These are phyloP conservation scores for Ailuropoda melanoleuca DNA, from an alignment of 2,113 vertebrate genomes.

Conservation along the genomic window DNA sequence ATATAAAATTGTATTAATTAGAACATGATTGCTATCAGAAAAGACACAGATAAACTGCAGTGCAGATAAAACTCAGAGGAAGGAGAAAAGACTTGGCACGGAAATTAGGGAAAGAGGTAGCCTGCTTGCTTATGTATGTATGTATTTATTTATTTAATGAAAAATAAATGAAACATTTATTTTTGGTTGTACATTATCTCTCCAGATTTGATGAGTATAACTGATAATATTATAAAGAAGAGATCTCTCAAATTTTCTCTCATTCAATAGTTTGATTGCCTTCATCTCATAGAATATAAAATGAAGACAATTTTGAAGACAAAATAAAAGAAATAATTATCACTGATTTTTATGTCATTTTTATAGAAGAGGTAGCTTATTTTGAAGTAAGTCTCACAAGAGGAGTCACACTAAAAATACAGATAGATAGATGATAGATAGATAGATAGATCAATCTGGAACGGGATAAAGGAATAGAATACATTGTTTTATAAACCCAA, in stretches of 20 bases:
- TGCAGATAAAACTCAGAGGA: not conserved
- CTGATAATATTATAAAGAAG: not conserved
- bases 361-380: not conserved
- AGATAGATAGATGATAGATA: too few species aligned
- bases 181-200: not conserved
- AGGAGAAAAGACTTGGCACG: not conserved
- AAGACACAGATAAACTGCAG: not conserved
- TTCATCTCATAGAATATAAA: not conserved
- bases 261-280: not conserved
- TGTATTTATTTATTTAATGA: not conserved
- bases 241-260: not conserved
- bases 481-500: not conserved
- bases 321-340: not conserved
- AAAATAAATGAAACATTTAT: not conserved
- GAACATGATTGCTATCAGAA: not conserved
- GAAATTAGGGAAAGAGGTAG: not conserved
- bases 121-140: not conserved
- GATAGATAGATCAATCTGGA: too few species aligned
- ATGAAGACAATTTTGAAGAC: not conserved
- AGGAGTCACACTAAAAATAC: not conserved
- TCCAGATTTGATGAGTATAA: not conserved
- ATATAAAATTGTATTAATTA: not conserved
- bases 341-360: not conserved
- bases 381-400: constrained; percentile 17
- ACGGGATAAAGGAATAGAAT: not conserved